Evolutionary conservation across 1,140 invertebrate species (phyloP), one percentile per base, ranked within the genome.

Genomic region (Phymastichus coffea): DNA sequence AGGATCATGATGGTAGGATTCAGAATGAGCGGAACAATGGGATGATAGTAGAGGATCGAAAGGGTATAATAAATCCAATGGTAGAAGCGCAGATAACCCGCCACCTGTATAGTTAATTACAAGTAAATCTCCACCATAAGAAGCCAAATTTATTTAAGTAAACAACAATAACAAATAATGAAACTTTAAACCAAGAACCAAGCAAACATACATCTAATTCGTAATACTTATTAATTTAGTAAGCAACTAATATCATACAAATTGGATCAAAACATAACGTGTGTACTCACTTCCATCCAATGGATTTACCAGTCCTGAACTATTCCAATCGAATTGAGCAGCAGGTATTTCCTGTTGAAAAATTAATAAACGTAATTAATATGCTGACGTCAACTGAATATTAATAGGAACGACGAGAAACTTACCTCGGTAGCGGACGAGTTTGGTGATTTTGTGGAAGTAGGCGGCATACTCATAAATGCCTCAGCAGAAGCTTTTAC

Each of bases 301-400:
- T 51, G 86, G 85, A 79, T 87, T 87, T 15, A 82, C 78, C 47
- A 88, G 74, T 37, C 85, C 86, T 63, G 85, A 83, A 69, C 80
- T 81, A 64, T 79, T 84, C 85, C 86, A 88, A 73, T 87, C 85
- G 70, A 87, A 87, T 67, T 87, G 82, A 43, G 82, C 85, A 49
- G 81, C 82, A 59, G 85, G 85, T 66, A 86, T 81, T 59, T 84
- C 82, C 77, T 80, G 63, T 63, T 65, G 61, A 51, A 57, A 60
- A 43, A 51, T 28, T 30, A 48, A 19, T n/a, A n/a, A n/a, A n/a
- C n/a, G n/a, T n/a, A n/a, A n/a, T n/a, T n/a, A n/a, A n/a, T n/a
- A n/a, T n/a, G n/a, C n/a, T n/a, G n/a, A n/a, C n/a, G n/a, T n/a
- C n/a, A n/a, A n/a, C n/a, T n/a, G n/a, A n/a, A n/a, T n/a, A n/a